Base-by-base conservation (phyloP, 2,797 vertebrate genomes). In the Diplodus puntazzo region DNA sequence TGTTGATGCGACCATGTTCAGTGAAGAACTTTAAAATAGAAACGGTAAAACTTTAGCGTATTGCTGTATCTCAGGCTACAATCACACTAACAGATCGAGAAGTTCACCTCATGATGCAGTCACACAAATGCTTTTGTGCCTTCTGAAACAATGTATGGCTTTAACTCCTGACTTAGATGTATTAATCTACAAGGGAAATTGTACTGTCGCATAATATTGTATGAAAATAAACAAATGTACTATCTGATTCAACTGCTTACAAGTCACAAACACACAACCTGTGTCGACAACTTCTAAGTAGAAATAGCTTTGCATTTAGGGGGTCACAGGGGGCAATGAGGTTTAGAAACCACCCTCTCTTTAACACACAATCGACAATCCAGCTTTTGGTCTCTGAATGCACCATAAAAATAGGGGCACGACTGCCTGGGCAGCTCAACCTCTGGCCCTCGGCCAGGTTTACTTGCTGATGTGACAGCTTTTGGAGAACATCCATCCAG, bases 401-500 rank as follows among this genome's bases (percentile, higher is more conserved):
- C 43, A 64, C 20, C 20, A 73, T 30, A 42, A 65, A 65, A 57
- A 11, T 14, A 9, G 23, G 58, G 48, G 1, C n/a, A 52, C 39
- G 14, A 4, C 8, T 20, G 50, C 25, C 45, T 70, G 17, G 43
- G 74, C 68, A 70, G 73, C 72, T 77, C 57, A 55, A 49, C 64
- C 52, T 20, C 39, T 83, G 83, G 83, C 69, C 61, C 6, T 12
- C 17, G 3, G 46, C 74, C 87, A 75, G 11, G n/a, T 66, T 45
- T 45, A 21, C 61, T 66, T 81, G 79, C 81, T 82, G 84, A 87
- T 83, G 73, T 77, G 79, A 89, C 88, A 82, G 73, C 57, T 73
- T 82, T 80, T 62, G 62, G 57, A 79, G 60, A 18, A 23, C n/a
- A 71, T 77, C 80, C 65, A 90, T 73, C 74, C 63, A 70, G 58